These are phyloP conservation scores for Nothobranchius kuhntae DNA, from an alignment of 2,113 vertebrate species.

Conservation along the genomic window DNA sequence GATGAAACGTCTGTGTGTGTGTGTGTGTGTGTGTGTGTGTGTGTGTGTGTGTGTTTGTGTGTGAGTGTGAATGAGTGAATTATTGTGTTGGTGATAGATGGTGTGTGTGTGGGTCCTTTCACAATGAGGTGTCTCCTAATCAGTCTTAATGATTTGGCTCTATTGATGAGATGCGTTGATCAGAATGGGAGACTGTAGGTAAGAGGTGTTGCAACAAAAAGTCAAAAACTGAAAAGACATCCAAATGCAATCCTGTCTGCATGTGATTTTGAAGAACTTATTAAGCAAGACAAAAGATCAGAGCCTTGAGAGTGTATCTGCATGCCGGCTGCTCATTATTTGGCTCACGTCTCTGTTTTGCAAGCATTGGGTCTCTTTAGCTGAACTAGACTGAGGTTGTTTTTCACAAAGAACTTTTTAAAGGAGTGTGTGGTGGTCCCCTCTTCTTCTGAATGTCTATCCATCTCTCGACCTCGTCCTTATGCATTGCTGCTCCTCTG, in stretches of 20 bases:
- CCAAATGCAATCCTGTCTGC: constrained; percentile 15
- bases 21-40: constrained; percentile 20
- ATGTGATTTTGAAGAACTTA: constrained; percentile 12
- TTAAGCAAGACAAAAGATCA: constrained; percentile 9
- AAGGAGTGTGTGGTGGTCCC: constrained; percentile 35
- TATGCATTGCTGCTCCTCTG: constrained; percentile 49
- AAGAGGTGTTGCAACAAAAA: constrained; percentile 32
- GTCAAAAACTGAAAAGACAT: constrained; percentile 21
- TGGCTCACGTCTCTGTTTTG: background rate
- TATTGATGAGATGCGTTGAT: constrained; percentile 62
- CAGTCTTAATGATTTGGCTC: constrained; percentile 71
- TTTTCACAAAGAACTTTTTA: constrained; percentile 47
- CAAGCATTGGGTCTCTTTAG: constrained; percentile 25
- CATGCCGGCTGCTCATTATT: constrained; percentile 11
- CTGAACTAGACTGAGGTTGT: constrained; percentile 19
- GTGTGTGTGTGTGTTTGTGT: background rate
- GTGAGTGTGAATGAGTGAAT: constrained; percentile 16
- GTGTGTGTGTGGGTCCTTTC: constrained; percentile 63
- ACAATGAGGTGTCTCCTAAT: constrained; percentile 73
- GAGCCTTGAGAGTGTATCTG: constrained; percentile 18
- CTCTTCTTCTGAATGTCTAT: constrained; percentile 54
- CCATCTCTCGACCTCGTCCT: constrained; percentile 59
- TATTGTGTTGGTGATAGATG: constrained; percentile 58
- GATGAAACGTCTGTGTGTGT: constrained; percentile 58
- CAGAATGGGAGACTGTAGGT: constrained; percentile 46